phyloP scores from a whole-genome alignment of 1,140 invertebrate genomes.

The Papilio dardanus region DNA sequence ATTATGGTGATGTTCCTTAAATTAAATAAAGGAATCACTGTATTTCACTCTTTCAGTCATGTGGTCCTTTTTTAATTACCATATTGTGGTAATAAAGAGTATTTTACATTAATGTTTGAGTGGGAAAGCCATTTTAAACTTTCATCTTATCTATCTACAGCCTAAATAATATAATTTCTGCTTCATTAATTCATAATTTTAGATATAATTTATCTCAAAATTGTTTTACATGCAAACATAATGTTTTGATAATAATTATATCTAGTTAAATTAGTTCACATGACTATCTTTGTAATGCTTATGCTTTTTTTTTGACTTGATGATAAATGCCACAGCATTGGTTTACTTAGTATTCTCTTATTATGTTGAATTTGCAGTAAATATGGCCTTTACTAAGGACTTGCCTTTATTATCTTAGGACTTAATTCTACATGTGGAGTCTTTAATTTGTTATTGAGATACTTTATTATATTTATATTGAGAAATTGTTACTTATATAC shows the following conservation, averaged over 20 bases:
- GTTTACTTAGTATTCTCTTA: too few species aligned
- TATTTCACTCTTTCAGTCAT: not conserved
- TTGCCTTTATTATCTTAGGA: too few species aligned
- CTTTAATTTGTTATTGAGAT: not conserved
- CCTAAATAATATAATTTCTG: not conserved
- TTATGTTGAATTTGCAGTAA: too few species aligned
- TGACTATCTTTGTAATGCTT: too few species aligned
- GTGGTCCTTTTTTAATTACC: not conserved
- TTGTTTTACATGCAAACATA: not conserved
- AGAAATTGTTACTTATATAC: not conserved
- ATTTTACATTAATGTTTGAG: too few species aligned
- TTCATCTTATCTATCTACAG: not conserved
- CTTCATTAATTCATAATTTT: not conserved
- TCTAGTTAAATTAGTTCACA: not conserved
- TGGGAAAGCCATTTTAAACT: not conserved
- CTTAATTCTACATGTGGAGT: not conserved
- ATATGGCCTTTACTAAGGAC: too few species aligned
- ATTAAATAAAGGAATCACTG: too few species aligned
- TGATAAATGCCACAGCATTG: too few species aligned
- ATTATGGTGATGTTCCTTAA: too few species aligned
- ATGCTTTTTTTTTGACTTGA: too few species aligned
- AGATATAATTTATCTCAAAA: not conserved
- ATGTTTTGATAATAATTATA: not conserved
- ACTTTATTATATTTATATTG: not conserved
- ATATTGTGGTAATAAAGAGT: not conserved